Evolutionary conservation across 2,888 invertebrate species (phyloP).

Genomic region (Cetonia aurata): DNA sequence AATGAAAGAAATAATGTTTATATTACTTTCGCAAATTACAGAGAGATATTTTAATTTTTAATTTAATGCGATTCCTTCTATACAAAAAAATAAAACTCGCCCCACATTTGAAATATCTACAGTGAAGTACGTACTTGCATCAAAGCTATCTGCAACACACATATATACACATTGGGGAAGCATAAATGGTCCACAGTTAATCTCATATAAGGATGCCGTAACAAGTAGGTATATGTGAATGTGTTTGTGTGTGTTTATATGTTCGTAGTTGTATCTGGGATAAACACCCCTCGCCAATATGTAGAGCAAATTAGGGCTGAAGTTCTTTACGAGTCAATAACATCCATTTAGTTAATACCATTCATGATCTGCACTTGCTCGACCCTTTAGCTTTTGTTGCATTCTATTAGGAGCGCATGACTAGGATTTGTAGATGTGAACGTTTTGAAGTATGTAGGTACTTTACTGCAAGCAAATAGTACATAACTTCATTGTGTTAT

Average conservation of each 20-base stretch:
- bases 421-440: slow-evolving; percentile 15
- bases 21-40: no score
- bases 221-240: slow-evolving; percentile 30
- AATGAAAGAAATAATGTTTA: no score
- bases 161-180: slow-evolving; percentile 16
- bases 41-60: no score
- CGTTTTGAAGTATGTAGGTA: not conserved
- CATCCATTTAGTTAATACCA: slow-evolving; percentile 54
- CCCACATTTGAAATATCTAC: no score
- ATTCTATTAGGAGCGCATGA: slow-evolving; percentile 38
- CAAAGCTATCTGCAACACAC: no score
- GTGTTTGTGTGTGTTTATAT: not conserved
- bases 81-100: no score
- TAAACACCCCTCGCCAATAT: slow-evolving; percentile 43
- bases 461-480: no score
- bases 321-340: slow-evolving; percentile 54
- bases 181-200: slow-evolving; percentile 49
- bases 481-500: no score
- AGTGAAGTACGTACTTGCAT: no score
- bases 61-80: no score
- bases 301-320: slow-evolving; percentile 50
- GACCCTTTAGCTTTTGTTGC: slow-evolving; percentile 32
- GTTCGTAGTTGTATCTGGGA: not conserved
- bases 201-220: slow-evolving; percentile 48
- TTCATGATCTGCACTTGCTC: slow-evolving; percentile 46